A percentile compares a stretch with the other conserved stretches of the same genome.
Evolutionary conservation across 1,140 invertebrate species (phyloP).

Genomic region (Drosophila repleta): DNA sequence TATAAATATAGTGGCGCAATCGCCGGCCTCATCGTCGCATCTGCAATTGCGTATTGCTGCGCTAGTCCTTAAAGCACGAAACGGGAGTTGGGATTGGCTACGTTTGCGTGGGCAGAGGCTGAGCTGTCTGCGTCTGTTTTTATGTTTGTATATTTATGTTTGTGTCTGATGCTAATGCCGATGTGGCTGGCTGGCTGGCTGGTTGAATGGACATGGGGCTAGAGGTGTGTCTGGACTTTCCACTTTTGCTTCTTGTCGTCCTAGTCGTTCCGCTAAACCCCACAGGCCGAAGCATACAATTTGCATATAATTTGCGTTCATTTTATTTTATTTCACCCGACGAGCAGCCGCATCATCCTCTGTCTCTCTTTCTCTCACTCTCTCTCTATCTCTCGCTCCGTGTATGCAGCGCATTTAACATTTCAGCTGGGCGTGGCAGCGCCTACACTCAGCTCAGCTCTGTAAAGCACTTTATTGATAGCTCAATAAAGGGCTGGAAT

Average conservation of each 20-base stretch:
- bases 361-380: slow-evolving; percentile 4
- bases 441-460: slow-evolving; percentile 13
- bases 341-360: neutral
- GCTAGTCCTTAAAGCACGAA: slow-evolving; percentile 24
- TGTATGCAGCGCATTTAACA: slow-evolving; percentile 46
- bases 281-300: slow-evolving; percentile 72
- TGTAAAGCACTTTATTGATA: slow-evolving; percentile 26
- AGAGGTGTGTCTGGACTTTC: slow-evolving; percentile 78
- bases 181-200: slow-evolving; percentile 31
- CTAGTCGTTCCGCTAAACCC: slow-evolving; percentile 37
- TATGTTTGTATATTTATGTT: slow-evolving; percentile 51
- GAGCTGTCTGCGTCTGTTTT: slow-evolving; percentile 45
- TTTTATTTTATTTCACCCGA: slow-evolving; percentile 48
- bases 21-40: slow-evolving; percentile 77
- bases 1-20: slow-evolving; percentile 81
- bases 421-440: slow-evolving; percentile 36
- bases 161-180: slow-evolving; percentile 51
- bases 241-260: slow-evolving; percentile 68
- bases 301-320: slow-evolving; percentile 80
- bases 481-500: slow-evolving; percentile 30
- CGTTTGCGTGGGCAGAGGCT: neutral
- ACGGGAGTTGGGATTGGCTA: neutral
- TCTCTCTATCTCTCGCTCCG: slow-evolving; percentile 35
- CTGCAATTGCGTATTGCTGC: slow-evolving; percentile 76
- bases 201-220: slow-evolving; percentile 23